Percentiles rank a stretch among this genome's conserved stretches.
phyloP scores from a whole-genome alignment of 2,113 vertebrate species.

The Pluvianellus socialis region DNA sequence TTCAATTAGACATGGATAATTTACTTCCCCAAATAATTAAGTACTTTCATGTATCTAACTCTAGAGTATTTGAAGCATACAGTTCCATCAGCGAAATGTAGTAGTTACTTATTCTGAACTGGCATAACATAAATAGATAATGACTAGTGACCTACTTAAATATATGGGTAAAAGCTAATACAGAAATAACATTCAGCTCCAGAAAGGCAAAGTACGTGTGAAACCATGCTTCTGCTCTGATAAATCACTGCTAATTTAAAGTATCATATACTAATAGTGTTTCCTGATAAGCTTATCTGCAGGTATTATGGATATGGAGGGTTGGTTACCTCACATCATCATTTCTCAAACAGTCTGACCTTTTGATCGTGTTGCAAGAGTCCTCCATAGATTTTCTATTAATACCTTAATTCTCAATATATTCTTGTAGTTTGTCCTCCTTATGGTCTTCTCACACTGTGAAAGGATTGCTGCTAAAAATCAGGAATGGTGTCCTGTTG shows the following conservation, averaged over 20 bases:
- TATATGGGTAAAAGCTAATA: neutral
- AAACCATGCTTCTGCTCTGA: neutral
- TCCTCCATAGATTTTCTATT: neutral
- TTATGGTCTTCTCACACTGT: accelerated
- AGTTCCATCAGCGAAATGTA: neutral
- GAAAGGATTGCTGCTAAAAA: neutral
- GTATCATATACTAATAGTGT: neutral
- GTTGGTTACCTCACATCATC: neutral
- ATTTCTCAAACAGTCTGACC: neutral
- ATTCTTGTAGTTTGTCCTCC: neutral
- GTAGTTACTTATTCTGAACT: neutral
- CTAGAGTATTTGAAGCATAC: neutral
- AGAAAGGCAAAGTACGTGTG: neutral
- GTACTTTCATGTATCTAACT: neutral
- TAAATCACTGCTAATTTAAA: neutral
- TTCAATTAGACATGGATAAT: conserved; percentile 9
- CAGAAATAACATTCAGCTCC: neutral
- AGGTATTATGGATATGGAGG: neutral
- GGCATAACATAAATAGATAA: conserved; percentile 18
- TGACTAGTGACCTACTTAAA: conserved; percentile 23
- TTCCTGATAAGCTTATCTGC: neutral
- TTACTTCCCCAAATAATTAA: conserved; percentile 3
- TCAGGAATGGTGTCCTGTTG: neutral
- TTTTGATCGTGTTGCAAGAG: neutral
- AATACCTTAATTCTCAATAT: neutral